phyloP scores from a whole-genome alignment of 2,113 vertebrate species.

The Eonycteris spelaea region DNA sequence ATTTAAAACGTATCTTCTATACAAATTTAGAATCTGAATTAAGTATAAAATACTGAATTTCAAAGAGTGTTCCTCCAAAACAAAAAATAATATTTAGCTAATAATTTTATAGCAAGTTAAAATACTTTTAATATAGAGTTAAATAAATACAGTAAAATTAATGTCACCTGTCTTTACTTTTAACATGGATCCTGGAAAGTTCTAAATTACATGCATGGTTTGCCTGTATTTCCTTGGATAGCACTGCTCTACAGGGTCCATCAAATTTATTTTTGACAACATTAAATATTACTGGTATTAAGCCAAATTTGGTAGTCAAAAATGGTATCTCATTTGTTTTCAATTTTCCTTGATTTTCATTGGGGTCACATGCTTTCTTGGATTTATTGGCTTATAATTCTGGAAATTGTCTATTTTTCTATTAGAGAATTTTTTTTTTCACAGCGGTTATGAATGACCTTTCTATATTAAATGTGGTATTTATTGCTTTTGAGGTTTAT shows the following conservation, averaged over 20 bases:
- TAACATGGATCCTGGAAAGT: not conserved
- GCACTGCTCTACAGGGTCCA: not conserved
- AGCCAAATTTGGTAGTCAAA: not conserved
- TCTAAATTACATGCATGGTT: fast-evolving
- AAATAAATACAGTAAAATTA: not conserved
- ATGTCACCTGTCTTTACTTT: not conserved
- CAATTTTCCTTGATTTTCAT: not conserved
- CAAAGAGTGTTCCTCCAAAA: not conserved
- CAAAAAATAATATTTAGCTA: not conserved
- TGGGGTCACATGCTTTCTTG: not conserved
- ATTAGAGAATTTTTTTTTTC: not conserved
- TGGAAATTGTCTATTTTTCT: not conserved
- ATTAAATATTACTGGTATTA: not conserved
- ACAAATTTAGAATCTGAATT: not conserved
- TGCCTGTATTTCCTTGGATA: too few relatives aligned
- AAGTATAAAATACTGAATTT: not conserved
- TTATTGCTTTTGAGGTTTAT: not conserved
- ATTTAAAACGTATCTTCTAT: not conserved
- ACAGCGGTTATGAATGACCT: not conserved
- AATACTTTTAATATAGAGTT: not conserved
- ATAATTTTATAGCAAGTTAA: not conserved
- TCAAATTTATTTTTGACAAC: not conserved
- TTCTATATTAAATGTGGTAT: not conserved
- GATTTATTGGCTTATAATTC: not conserved
- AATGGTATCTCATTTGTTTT: not conserved